Evolutionary conservation across 2,797 vertebrate species (phyloP).

Genomic region (Esox lucius): DNA sequence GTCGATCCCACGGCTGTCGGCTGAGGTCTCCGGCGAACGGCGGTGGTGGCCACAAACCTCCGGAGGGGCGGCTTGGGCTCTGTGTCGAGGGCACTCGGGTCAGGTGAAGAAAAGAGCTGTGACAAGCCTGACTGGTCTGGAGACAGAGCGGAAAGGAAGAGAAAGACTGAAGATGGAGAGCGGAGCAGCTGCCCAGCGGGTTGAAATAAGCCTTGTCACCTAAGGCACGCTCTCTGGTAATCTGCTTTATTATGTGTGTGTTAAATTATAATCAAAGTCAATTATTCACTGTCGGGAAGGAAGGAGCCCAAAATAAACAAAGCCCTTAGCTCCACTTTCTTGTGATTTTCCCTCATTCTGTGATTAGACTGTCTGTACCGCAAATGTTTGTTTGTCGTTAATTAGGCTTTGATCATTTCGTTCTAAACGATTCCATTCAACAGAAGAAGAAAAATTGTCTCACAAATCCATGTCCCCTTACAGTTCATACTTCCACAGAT

Average conservation of each 20-base stretch:
- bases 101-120: conserved; percentile 45
- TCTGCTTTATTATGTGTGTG: conserved; percentile 1
- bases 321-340: conserved; percentile 27
- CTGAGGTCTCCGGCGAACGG: not conserved
- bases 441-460: not conserved
- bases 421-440: conserved; percentile 6
- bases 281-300: conserved; percentile 33
- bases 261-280: conserved; percentile 49
- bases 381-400: conserved; percentile 2
- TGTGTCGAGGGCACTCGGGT: conserved; percentile 18
- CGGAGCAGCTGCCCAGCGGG: conserved; percentile 29
- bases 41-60: not conserved
- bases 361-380: conserved; percentile 26
- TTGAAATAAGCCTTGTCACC: conserved; percentile 51
- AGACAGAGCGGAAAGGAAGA: conserved; percentile 14
- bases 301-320: conserved; percentile 28
- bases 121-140: conserved; percentile 35
- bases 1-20: not conserved
- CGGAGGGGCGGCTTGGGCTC: conserved; percentile 5
- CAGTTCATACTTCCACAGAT: not conserved
- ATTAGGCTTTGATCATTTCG: not conserved
- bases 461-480: not conserved
- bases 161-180: not conserved
- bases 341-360: conserved; percentile 20
- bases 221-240: conserved; percentile 32